phyloP scores from a whole-genome alignment of 2,797 vertebrate genomes.

The Esox masquinongy region DNA sequence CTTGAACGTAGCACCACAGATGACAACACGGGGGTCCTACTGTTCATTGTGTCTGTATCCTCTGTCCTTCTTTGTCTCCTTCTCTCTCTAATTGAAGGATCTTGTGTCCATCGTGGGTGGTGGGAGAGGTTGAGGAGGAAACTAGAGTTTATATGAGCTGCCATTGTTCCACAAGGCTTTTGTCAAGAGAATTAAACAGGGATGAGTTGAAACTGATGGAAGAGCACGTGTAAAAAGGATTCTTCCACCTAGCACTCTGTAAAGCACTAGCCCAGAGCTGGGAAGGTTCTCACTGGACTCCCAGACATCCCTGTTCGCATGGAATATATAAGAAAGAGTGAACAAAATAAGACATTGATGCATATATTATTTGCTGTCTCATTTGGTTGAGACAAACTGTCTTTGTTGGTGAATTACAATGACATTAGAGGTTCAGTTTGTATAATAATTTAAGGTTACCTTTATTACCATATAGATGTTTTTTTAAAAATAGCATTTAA shows the following conservation, averaged over 20 bases:
- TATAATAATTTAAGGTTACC: neutral
- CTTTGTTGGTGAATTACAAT: neutral
- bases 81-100: slow-evolving; percentile 44
- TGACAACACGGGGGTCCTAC: slow-evolving; percentile 42
- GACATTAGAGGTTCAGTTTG: neutral
- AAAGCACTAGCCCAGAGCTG: slow-evolving; percentile 61
- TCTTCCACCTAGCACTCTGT: slow-evolving; percentile 50
- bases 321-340: slow-evolving; percentile 15
- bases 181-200: slow-evolving; percentile 25
- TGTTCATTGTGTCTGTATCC: slow-evolving; percentile 34
- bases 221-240: slow-evolving; percentile 28
- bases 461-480: too few species aligned
- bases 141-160: slow-evolving; percentile 63
- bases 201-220: slow-evolving; percentile 25
- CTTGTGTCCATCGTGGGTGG: slow-evolving; percentile 74
- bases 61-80: slow-evolving; percentile 45
- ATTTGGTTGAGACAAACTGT: neutral
- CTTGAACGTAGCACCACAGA: slow-evolving; percentile 27
- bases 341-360: neutral
- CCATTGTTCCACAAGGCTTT: slow-evolving; percentile 59
- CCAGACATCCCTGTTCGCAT: slow-evolving; percentile 66
- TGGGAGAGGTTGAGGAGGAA: slow-evolving; percentile 73
- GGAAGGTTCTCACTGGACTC: slow-evolving; percentile 43
- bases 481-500: too few species aligned
- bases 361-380: neutral